A percentile compares a stretch with the other conserved stretches of the same genome.
phyloP scores from a whole-genome alignment of 2,113 vertebrate genomes.

The Heterotilapia buettikoferi region DNA sequence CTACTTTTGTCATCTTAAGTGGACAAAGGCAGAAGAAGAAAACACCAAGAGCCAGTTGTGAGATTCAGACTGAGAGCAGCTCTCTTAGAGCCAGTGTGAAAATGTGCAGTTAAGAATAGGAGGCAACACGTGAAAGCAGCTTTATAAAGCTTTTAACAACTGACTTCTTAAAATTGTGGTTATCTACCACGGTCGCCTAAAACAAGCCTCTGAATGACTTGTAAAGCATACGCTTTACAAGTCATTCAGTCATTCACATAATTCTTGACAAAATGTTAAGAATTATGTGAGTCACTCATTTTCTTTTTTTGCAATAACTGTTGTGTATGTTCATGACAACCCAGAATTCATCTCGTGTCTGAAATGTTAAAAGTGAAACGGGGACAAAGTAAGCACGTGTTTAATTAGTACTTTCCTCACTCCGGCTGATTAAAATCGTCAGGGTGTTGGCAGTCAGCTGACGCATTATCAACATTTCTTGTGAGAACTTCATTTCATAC shows the following conservation, averaged over 20 bases:
- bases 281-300: background rate
- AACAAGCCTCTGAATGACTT: background rate
- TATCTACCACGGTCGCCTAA: background rate
- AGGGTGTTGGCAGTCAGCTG: constrained; percentile 47
- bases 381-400: constrained; percentile 16
- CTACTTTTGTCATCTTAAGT: constrained; percentile 60
- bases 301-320: background rate
- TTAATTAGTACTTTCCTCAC: constrained; percentile 45
- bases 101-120: background rate
- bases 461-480: constrained; percentile 51
- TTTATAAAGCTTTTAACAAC: background rate
- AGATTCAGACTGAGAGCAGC: background rate
- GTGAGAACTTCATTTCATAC: constrained; percentile 58
- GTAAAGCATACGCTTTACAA: background rate
- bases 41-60: background rate
- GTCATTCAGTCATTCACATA: too few species aligned
- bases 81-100: background rate
- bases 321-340: background rate
- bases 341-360: background rate
- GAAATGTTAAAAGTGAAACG: background rate
- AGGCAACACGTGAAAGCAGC: background rate
- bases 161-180: background rate
- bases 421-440: constrained; percentile 45
- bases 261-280: too few species aligned
- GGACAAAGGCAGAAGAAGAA: constrained; percentile 17